Percentiles rank a stretch among this genome's conserved stretches.
phyloP scores from a whole-genome alignment of 2,113 vertebrate genomes.

The Anthoscopus minutus region DNA sequence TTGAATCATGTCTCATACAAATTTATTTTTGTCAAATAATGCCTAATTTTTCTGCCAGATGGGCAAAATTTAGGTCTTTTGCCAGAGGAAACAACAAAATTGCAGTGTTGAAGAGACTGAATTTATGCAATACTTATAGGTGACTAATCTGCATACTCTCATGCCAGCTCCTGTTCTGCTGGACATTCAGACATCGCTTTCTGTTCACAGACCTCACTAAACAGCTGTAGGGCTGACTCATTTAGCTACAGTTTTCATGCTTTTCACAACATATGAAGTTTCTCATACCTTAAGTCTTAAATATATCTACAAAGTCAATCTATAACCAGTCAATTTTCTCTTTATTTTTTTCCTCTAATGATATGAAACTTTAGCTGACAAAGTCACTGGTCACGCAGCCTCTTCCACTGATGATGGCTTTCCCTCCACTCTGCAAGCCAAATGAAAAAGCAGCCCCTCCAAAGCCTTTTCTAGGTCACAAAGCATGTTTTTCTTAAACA shows the following conservation, averaged over 20 bases:
- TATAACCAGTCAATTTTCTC: background rate
- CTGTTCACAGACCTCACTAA: background rate
- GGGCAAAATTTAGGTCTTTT: background rate
- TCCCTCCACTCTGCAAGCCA: background rate
- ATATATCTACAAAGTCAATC: background rate
- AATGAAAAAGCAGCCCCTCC: background rate
- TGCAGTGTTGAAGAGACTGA: background rate
- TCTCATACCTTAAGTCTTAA: background rate
- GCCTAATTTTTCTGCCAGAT: background rate
- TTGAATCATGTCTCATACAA: background rate
- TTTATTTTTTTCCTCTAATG: background rate
- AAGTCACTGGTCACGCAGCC: background rate
- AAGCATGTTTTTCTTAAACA: background rate
- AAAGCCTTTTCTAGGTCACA: background rate
- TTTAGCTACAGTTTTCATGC: background rate
- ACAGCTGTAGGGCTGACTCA: background rate
- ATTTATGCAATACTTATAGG: background rate
- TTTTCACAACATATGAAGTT: background rate
- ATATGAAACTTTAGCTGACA: background rate
- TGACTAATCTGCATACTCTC: background rate
- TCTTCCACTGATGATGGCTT: background rate
- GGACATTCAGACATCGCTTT: background rate
- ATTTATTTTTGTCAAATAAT: slow-evolving; percentile 4
- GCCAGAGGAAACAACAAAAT: background rate
- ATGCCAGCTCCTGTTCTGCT: background rate